Conservation (phyloP, 2,888 invertebrate genomes). For the Habroteleia sp. region DNA sequence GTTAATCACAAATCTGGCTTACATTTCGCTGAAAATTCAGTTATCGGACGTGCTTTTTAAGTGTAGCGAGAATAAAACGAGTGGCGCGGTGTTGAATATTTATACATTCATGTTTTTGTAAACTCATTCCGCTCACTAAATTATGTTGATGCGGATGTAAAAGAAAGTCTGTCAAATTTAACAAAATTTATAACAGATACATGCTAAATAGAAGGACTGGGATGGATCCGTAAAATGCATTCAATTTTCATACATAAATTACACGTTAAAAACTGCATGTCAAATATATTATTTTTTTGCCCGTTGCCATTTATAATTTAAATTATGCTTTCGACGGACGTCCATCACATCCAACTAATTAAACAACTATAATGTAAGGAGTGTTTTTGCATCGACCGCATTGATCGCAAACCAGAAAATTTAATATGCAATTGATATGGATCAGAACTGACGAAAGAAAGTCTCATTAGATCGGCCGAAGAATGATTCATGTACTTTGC, state of each 20-base stretch:
- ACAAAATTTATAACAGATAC: constrained; percentile 49
- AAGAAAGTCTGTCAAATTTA: constrained; percentile 58
- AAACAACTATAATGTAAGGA: constrained; percentile 17
- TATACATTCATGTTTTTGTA: constrained; percentile 47
- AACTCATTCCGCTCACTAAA: constrained; percentile 40
- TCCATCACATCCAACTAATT: constrained; percentile 26
- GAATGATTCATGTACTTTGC: constrained; percentile 13
- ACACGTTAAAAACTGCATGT: constrained; percentile 8
- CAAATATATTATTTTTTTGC: constrained; percentile 22
- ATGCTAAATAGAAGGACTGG: constrained; percentile 36
- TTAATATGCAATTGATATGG: constrained; percentile 19
- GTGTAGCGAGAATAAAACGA: constrained; percentile 29
- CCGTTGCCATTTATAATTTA: constrained; percentile 22
- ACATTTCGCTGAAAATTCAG: constrained; percentile 55
- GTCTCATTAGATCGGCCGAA: constrained; percentile 29
- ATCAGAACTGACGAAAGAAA: constrained; percentile 28
- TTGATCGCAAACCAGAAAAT: constrained; percentile 15
- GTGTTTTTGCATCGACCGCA: constrained; percentile 7
- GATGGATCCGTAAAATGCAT: constrained; percentile 40
- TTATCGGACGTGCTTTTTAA: constrained; percentile 41
- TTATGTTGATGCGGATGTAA: constrained; percentile 53
- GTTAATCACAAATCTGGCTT: constrained; percentile 52
- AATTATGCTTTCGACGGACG: constrained; percentile 15
- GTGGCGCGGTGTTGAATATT: constrained; percentile 41
- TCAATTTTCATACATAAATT: constrained; percentile 35